Evolutionary conservation across 1,140 invertebrate genomes (phyloP), one percentile per base, ranked within the genome.

Genomic region (Oryctes rhinoceros): DNA sequence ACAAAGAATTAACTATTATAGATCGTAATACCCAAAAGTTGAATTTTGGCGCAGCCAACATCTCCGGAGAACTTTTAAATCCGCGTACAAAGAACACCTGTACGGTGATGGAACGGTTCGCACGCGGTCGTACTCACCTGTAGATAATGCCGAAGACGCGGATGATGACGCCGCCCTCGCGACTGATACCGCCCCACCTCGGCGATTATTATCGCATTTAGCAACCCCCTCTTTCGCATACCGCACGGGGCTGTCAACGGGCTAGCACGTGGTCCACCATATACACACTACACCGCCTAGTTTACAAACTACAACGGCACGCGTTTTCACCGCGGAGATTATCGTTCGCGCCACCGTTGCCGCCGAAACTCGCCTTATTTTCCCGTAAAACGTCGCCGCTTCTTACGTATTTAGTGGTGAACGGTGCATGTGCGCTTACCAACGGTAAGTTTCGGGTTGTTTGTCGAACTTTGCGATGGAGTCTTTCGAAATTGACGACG

Each of bases 171-270:
- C 80, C 78, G 65, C 81, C 79, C 81, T 67, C 82, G 80, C 80
- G 44, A 81, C 71, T 79, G 79, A 75, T 76, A 78, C 35, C 80
- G 82, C 80, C 80, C 82, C 80, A 81, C 82, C 82, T 53, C 76
- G 75, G 39, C 81, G 79, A 82, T 82, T 82, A 82, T 82, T 81
- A 81, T 82, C 82, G 75, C 82, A 81, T 82, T 82, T 81, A 79
- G 80, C 80, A 82, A 76, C 78, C 82, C 80, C 80, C 79, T 71
- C 77, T 71, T 59, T 71, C 65, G 24, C 79, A 82, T 81, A 82
- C 53, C 62, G 79, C 78, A 77, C 18, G 75, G 71, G 77, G 75
- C 76, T 82, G 82, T 82, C 78, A 79, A 80, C 80, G 78, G 47
- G 65, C 49, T 53, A 82, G 78, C 82, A 82, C 82, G 82, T 82